phyloP scores from a whole-genome alignment of 2,888 invertebrate genomes.

The Chrysotoxum bicinctum region DNA sequence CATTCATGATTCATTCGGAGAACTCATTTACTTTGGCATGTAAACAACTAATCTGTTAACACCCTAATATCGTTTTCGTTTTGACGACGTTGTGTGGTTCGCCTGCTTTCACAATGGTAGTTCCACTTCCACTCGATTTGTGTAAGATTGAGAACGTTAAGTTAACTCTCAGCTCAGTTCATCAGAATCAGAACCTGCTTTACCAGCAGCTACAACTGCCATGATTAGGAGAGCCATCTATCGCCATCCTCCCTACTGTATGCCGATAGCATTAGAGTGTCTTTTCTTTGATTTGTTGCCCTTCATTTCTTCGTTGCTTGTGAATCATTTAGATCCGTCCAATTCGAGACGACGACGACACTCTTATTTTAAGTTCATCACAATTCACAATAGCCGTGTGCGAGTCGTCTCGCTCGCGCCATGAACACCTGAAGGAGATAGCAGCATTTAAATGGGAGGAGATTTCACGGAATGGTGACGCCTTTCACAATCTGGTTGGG shows the following conservation, averaged over 20 bases:
- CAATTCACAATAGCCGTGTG: neutral
- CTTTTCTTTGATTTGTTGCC: conserved; percentile 70
- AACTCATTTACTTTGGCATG: conserved; percentile 81
- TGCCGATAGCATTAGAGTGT: conserved; percentile 36
- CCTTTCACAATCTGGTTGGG: conserved; percentile 70
- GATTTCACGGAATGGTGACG: conserved; percentile 44
- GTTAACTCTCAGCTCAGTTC: conserved; percentile 12
- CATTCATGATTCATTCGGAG: conserved; percentile 70
- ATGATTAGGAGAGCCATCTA: conserved; percentile 21
- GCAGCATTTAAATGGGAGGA: conserved; percentile 47
- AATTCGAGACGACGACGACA: conserved; percentile 48
- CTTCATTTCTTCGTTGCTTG: conserved; percentile 56
- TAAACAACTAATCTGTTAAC: conserved; percentile 82
- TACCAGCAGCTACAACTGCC: neutral
- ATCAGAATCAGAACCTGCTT: conserved; percentile 13
- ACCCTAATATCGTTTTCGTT: conserved; percentile 75
- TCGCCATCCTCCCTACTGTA: conserved; percentile 34
- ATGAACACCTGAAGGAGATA: conserved; percentile 20
- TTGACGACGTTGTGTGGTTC: conserved; percentile 41
- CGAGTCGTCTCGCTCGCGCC: conserved; percentile 19
- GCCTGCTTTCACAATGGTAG: conserved; percentile 47
- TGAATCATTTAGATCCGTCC: conserved; percentile 63
- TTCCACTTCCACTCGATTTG: conserved; percentile 33
- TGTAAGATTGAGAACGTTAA: conserved; percentile 15
- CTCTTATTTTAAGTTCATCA: conserved; percentile 22